Conservation (phyloP, 2,888 invertebrate genomes). For the Pterobdella sp. region DNA sequence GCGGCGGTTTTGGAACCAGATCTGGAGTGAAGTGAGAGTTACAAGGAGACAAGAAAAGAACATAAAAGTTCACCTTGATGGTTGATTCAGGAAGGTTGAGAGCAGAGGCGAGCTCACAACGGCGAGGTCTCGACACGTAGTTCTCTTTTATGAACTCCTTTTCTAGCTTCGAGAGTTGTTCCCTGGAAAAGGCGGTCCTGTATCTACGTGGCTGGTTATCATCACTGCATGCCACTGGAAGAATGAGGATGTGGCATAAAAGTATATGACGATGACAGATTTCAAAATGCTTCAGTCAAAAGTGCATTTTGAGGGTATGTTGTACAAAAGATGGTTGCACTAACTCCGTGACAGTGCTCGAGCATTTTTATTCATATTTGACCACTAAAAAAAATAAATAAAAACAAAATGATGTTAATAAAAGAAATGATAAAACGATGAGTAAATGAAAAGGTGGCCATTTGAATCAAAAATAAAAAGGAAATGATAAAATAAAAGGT, state of each 20-base stretch:
- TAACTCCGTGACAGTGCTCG: background rate
- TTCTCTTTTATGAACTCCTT: slow-evolving; percentile 94
- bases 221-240: slow-evolving; percentile 33
- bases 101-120: slow-evolving; percentile 87
- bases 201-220: slow-evolving; percentile 58
- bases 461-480: too few species aligned
- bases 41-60: background rate
- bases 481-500: background rate
- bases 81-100: slow-evolving; percentile 90
- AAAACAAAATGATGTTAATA: background rate
- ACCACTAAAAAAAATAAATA: background rate
- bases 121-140: slow-evolving; percentile 86
- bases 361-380: background rate
- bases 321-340: too few species aligned
- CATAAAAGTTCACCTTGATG: slow-evolving; percentile 68
- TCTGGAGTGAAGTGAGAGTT: slow-evolving; percentile 38
- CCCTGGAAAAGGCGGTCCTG: slow-evolving; percentile 90
- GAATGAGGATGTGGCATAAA: background rate
- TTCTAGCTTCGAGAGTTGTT: slow-evolving; percentile 81
- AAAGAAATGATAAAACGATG: too few species aligned
- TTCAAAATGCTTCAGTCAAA: background rate
- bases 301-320: background rate
- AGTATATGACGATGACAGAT: background rate
- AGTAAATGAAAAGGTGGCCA: too few species aligned
- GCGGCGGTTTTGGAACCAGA: slow-evolving; percentile 91